Base-by-base conservation (phyloP, 2,797 vertebrate genomes). In the Gallinago nigripennis region DNA sequence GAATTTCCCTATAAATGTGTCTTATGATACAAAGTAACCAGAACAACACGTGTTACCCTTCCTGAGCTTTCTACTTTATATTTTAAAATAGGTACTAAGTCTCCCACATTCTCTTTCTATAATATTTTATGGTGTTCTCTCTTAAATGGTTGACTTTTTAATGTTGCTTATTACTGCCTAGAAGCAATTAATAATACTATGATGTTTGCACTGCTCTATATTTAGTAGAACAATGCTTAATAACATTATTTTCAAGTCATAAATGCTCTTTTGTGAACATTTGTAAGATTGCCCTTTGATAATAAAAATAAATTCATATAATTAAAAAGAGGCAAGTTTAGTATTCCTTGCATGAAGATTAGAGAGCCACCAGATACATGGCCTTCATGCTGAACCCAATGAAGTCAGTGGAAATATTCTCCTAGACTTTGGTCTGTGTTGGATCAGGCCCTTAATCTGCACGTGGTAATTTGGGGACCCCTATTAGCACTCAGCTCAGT, bases 91-190 rank as follows among this genome's bases (percentile, higher is more conserved):
- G 54, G 35, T 48, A 45, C 28, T 71, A n/a, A 35, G 31, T 31
- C 37, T 88, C 81, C 57, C 53, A 69, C 23, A 33, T 75, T 85
- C 39, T 91, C 56, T 31, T 88, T 84, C 56, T 75, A 5, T 37
- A 88, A 37, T 82, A 87, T 91, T 89, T 95, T 69, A 77, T 61
- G 53, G 11, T 56, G 28, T 48, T 87, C 87, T 76, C 57, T 87
- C 50, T 73, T 56, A 57, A 86, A 79, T 80, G 5, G 3, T 39
- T 88, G 69, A 72, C 45, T 68, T 86, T 90, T 94, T 77, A 87
- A 88, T 64, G 64, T 66, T 2, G 1, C 31, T 48, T 86, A 10
- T 87, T 96, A 77, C 33, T 79, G 31, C 73, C 82, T 87, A 92
- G 83, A 82, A 92, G 50, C 77, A 77, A 80, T 65, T 69, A 81